Conservation (phyloP, 1,140 invertebrate species). For the Saccostrea cuccullata region DNA sequence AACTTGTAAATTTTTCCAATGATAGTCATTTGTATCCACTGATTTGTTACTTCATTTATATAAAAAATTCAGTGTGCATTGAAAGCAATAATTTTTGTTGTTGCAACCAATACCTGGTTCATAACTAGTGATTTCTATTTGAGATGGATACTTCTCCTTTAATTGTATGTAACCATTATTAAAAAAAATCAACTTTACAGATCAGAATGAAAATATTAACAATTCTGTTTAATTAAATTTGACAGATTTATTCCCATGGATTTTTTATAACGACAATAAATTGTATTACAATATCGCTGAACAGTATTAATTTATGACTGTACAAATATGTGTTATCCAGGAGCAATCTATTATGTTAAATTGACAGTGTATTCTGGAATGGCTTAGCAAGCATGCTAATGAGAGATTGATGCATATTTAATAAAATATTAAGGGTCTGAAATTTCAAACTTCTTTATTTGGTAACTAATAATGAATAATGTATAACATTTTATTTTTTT, state of each 20-base stretch:
- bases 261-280: neutral
- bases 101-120: too few relatives aligned
- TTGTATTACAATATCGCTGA: neutral
- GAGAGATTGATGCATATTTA: neutral
- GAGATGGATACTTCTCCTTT: too few relatives aligned
- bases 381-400: neutral
- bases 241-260: neutral
- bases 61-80: too few relatives aligned
- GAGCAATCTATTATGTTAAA: neutral
- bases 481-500: conserved; percentile 50
- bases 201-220: too few relatives aligned
- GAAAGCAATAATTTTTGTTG: too few relatives aligned
- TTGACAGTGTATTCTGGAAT: neutral
- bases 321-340: conserved; percentile 14
- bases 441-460: neutral
- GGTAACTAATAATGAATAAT: neutral
- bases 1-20: too few relatives aligned
- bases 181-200: too few relatives aligned
- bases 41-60: too few relatives aligned
- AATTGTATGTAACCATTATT: too few relatives aligned
- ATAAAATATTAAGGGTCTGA: neutral
- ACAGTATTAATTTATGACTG: conserved; percentile 2
- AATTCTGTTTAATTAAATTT: neutral
- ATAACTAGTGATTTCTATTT: too few relatives aligned
- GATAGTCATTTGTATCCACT: too few relatives aligned